Conservation (phyloP, 2,113 vertebrate genomes). For the Patagioenas fasciata region DNA sequence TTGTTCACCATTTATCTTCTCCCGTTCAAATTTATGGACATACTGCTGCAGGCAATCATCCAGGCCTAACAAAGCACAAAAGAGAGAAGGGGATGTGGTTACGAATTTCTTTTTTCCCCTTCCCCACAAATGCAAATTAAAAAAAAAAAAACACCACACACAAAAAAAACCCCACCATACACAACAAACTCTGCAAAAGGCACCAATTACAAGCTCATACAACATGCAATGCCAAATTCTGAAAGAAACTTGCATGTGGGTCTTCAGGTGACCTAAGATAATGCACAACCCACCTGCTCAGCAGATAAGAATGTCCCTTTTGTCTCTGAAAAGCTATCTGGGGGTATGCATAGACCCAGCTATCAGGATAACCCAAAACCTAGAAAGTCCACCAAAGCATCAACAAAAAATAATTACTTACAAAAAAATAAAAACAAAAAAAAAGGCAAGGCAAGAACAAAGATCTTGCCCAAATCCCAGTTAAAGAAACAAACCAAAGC, state of each 20-base stretch:
- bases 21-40: slow-evolving; percentile 89
- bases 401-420: background rate
- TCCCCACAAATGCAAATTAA: background rate
- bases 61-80: slow-evolving; percentile 78
- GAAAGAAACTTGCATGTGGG: background rate
- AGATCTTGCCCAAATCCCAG: background rate
- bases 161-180: background rate
- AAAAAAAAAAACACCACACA: too few relatives aligned
- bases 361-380: background rate
- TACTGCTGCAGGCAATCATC: slow-evolving; percentile 96
- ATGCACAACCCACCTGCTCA: background rate
- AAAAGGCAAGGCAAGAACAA: background rate
- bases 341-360: accelerated
- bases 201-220: background rate
- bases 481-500: background rate
- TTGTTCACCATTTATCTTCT: slow-evolving; percentile 96
- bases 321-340: background rate
- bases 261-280: background rate
- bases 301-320: background rate
- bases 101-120: background rate
- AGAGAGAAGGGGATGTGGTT: background rate
- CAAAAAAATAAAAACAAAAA: background rate
- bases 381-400: background rate
- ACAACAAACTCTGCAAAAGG: background rate
- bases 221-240: background rate